Evolutionary conservation across 1,140 invertebrate species (phyloP), one percentile per base, ranked within the genome.

Genomic region (Nasonia vitripennis): DNA sequence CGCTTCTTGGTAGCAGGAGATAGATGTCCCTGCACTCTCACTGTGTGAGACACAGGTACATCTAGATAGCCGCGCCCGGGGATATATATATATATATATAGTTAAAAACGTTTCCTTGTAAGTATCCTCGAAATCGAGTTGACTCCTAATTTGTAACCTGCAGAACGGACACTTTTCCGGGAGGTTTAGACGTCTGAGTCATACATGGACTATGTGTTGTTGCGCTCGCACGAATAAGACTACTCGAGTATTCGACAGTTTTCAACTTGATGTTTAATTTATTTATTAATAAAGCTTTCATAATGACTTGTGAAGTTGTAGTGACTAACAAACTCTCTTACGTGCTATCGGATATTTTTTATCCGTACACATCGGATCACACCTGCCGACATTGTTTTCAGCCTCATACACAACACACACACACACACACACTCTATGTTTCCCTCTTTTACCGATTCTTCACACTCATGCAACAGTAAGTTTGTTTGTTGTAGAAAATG

Each of bases 281-380:
- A 67, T 45, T 73, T 73, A 73, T 73, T 12, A 27, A 62, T 73
- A 68, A 77, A 74, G 67, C 45, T 75, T 70, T 48, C 41, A 62
- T 14, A 62, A 73, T 83, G 48, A 82, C 48, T 70, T 68, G 68
- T 34, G 23, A 73, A 71, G 37, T 86, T 37, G 6, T 37, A 45
- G 17, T 45, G 37, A 75, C 37, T 34, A 45, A 75, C 31, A 75
- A n/a, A 75, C 14, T 75, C 11, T 71, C 68, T 71, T 71, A 71
- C 10, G 7, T 71, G 23, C 6, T 62, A 62, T 62, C 55, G 6
- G 20, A 20, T 62, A 20, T 62, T 17, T 62, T n/a, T 62, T 62
- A n/a, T 62, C 55, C 14, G n/a, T 62, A 17, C 20, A 62, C 20
- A 20, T 62, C 14, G 17, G 17, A 62, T 62, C 20, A 62, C 20